These are phyloP conservation scores for Diachasma alloeum DNA, from an alignment of 1,140 invertebrate species.

Conservation along the genomic window DNA sequence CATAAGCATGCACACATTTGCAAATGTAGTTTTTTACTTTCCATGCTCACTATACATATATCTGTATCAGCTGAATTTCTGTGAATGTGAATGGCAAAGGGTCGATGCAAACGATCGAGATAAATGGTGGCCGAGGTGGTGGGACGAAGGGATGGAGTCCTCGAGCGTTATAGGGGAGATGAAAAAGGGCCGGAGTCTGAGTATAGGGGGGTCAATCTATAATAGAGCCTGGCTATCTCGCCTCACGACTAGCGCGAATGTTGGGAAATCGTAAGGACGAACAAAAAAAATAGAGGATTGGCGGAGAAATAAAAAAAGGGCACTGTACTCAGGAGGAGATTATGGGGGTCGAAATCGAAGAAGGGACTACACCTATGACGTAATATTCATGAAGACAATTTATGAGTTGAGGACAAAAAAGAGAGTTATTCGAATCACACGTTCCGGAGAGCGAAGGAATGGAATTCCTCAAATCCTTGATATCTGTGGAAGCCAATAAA, in stretches of 20 bases:
- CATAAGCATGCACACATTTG: background rate
- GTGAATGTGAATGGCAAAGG: constrained; percentile 21
- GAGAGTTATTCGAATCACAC: background rate
- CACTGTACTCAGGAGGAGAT: background rate
- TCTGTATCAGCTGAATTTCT: constrained; percentile 1
- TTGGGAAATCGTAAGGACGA: constrained; percentile 50
- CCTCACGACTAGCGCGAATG: constrained; percentile 52
- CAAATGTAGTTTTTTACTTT: background rate
- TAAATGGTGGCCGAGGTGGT: constrained; percentile 45
- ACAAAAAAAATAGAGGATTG: constrained; percentile 53
- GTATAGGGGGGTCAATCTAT: constrained; percentile 61
- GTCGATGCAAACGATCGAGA: constrained; percentile 60
- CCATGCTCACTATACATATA: background rate
- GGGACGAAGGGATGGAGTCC: constrained; percentile 6
- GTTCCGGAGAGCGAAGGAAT: background rate
- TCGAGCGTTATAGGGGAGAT: constrained; percentile 13
- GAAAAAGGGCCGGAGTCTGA: constrained; percentile 49
- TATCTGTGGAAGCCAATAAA: too few species aligned
- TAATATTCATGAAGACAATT: background rate
- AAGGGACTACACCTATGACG: background rate
- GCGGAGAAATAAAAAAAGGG: constrained; percentile 59
- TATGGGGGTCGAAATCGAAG: background rate
- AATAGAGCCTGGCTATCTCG: constrained; percentile 61
- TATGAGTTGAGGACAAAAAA: background rate
- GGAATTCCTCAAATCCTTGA: too few species aligned